Percentiles rank a stretch among this genome's conserved stretches.
These are phyloP conservation scores for Lindbergichthys nudifrons DNA, from an alignment of 2,797 vertebrate genomes.

Conservation along the genomic window DNA sequence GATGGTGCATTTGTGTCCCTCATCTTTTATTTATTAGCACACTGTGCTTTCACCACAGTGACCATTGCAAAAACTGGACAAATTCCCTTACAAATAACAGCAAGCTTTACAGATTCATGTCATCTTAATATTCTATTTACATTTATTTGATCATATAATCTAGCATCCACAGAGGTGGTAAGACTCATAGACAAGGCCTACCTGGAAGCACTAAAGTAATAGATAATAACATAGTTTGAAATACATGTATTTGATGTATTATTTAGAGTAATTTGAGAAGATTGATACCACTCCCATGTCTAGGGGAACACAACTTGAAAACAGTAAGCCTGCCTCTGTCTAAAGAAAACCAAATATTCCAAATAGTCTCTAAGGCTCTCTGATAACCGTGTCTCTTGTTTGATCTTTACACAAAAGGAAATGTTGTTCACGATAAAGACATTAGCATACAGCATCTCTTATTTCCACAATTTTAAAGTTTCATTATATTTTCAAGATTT, in stretches of 20 bases:
- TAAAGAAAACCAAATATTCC: neutral
- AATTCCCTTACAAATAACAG: conserved; percentile 3
- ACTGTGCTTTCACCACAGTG: conserved; percentile 32
- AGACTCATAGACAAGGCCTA: neutral
- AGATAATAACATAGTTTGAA: neutral
- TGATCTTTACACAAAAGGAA: neutral
- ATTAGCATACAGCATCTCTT: neutral
- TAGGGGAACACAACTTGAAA: too few relatives aligned
- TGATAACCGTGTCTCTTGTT: neutral
- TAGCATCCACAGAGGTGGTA: neutral
- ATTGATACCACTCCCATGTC: neutral
- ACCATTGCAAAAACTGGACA: conserved; percentile 15
- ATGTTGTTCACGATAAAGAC: neutral
- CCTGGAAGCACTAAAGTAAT: neutral
- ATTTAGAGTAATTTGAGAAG: neutral
- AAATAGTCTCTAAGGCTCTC: neutral
- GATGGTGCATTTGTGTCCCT: conserved; percentile 35
- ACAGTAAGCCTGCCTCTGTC: neutral
- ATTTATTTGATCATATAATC: neutral
- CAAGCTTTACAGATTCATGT: neutral
- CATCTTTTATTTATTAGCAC: conserved; percentile 31
- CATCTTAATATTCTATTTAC: conserved; percentile 18
- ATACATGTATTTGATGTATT: neutral
- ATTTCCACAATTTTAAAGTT: neutral
- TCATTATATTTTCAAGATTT: neutral